Conservation (phyloP, 2,797 vertebrate species). For the Tiaroga cobitis region DNA sequence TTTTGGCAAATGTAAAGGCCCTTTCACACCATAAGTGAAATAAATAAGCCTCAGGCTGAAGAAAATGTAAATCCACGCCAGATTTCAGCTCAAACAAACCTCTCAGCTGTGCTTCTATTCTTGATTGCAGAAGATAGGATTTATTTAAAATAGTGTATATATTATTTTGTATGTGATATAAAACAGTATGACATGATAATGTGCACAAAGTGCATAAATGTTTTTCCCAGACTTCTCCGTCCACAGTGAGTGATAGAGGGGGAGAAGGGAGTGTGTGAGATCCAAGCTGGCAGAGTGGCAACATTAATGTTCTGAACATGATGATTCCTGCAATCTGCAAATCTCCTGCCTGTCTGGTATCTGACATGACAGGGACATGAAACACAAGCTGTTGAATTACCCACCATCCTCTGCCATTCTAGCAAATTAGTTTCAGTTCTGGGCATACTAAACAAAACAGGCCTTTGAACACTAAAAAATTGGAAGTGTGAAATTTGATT, state of each 20-base stretch:
- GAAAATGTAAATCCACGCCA: no score
- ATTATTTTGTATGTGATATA: not conserved
- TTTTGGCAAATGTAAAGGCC: not conserved
- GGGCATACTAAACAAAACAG: not conserved
- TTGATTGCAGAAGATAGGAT: no score
- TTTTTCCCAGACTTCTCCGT: not conserved
- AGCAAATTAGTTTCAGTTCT: not conserved
- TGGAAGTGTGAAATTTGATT: not conserved
- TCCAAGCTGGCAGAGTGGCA: slow-evolving; percentile 9
- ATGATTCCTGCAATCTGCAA: slow-evolving; percentile 13
- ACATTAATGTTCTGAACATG: not conserved
- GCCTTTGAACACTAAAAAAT: not conserved
- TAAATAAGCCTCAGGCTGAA: not conserved
- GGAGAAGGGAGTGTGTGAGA: not conserved
- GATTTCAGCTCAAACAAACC: no score
- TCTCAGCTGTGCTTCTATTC: not conserved
- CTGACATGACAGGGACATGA: slow-evolving; percentile 14
- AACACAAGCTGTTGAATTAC: slow-evolving; percentile 28
- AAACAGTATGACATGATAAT: slow-evolving; percentile 1
- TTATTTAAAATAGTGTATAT: no score
- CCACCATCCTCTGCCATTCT: not conserved
- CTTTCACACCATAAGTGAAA: not conserved
- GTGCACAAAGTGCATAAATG: slow-evolving; percentile 4
- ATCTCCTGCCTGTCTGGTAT: slow-evolving; percentile 13
- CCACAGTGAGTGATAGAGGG: not conserved